Base-by-base conservation (phyloP, 2,888 invertebrate genomes). In the Hydroisotoma schaefferi region DNA sequence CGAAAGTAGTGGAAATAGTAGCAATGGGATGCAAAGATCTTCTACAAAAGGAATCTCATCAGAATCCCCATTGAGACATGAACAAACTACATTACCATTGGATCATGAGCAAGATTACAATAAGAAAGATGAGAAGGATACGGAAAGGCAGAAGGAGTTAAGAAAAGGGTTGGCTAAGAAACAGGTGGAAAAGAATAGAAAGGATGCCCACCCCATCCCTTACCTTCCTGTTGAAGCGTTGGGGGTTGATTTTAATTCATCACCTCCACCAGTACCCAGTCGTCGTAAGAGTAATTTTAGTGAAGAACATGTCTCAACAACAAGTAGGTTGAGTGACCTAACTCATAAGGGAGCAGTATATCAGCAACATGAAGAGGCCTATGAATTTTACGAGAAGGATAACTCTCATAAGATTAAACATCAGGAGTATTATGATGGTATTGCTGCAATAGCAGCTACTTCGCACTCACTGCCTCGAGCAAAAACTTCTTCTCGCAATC, bases 261-360 rank as follows among this genome's bases (percentile, higher is more conserved):
- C 47, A 20, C 23, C 22, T 10, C 22, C 4, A 47, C 5, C 47
- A 15, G 10, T 12, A 10, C 37, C 37, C 10, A 33, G 37, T 33
- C 15, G n/a, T 15, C 47, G 12, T 47, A 6, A 40, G 40, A 4
- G 18, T 40, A 40, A 40, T 40, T 40, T 12, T 18, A 49, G 28
- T 15, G 6, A 2, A 27, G 29, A 49, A 28, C 26, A 37, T 27
- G 48, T 43, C 20, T n/a, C 44, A 20, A 23, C 57, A 56, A 20
- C 20, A 54, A 59, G 59, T 63, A 67, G 67, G 67, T 67, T 63
- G 63, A 67, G 59, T 67, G 67, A 67, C 67, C 67, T 63, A 67
- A 61, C 59, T 59, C 38, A 44, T 15, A 43, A 29, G 47, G 46
- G 12, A 4, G 46, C 4, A 46, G 46, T 4, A 18, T 15, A 12